Conservation (phyloP, 2,888 invertebrate genomes). For the Gymnosoma rotundatum region DNA sequence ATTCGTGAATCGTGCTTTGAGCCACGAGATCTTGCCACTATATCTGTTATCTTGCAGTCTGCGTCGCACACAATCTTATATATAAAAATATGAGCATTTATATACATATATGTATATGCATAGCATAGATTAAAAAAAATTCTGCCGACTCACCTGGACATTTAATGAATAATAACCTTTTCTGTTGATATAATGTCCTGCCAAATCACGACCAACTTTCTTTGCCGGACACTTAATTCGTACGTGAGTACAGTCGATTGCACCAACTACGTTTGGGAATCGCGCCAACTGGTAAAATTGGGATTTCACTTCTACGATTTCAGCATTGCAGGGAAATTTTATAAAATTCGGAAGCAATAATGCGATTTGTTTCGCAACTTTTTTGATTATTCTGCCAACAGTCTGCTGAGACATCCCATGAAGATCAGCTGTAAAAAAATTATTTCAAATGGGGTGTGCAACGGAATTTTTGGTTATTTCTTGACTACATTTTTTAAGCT, state of each 20-base stretch:
- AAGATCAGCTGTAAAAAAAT: slow-evolving; percentile 84
- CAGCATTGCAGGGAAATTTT: slow-evolving; percentile 17
- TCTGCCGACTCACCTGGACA: slow-evolving; percentile 30
- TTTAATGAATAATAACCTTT: slow-evolving; percentile 54
- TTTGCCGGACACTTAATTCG: slow-evolving; percentile 51
- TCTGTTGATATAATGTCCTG: slow-evolving; percentile 36
- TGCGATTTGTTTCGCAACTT: slow-evolving; percentile 10
- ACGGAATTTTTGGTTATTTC: too few species aligned
- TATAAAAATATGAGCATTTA: neutral
- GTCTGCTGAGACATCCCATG: too few species aligned
- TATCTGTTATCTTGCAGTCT: slow-evolving; percentile 58
- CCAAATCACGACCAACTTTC: slow-evolving; percentile 43
- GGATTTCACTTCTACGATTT: slow-evolving; percentile 28
- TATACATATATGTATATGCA: too few species aligned
- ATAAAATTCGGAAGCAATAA: slow-evolving; percentile 47
- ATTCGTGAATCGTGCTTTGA: slow-evolving; percentile 51
- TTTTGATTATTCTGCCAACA: too few species aligned
- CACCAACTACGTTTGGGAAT: slow-evolving; percentile 33
- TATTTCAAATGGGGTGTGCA: too few species aligned
- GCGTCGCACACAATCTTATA: neutral
- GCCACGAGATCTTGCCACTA: slow-evolving; percentile 59
- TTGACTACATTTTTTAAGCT: too few species aligned
- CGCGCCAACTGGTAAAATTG: neutral
- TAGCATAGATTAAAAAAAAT: too few species aligned
- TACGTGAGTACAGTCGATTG: slow-evolving; percentile 53